Evolutionary conservation across 2,113 vertebrate genomes (phyloP).

Genomic region (Podocnemis expansa): DNA sequence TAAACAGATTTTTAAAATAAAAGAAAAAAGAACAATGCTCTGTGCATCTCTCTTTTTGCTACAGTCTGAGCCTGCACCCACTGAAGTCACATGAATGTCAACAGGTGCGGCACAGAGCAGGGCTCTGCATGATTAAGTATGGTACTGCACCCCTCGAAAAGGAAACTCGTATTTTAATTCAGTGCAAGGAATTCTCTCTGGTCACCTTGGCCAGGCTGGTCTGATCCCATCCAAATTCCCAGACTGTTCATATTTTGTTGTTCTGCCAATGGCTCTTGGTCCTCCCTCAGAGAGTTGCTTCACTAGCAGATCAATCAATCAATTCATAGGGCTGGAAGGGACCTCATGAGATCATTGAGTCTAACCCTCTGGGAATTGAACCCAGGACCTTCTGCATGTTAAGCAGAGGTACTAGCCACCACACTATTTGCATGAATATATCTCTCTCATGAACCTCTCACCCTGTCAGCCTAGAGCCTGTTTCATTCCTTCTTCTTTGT

Average conservation of each 20-base stretch:
- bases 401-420: no score
- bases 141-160: background rate
- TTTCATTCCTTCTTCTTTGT: background rate
- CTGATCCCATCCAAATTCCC: background rate
- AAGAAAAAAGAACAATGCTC: background rate
- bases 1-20: background rate
- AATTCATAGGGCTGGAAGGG: no score
- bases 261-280: background rate
- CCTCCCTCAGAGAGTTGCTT: background rate
- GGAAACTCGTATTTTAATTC: background rate
- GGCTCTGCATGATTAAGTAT: background rate
- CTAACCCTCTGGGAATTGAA: no score
- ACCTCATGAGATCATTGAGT: no score
- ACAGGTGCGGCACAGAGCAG: background rate
- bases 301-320: background rate
- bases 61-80: background rate
- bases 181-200: background rate
- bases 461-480: background rate
- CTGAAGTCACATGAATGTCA: accelerated
- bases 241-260: background rate
- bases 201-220: background rate
- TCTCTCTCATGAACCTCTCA: background rate
- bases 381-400: no score
- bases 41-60: background rate
- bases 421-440: no score